Percentiles rank a stretch among this genome's conserved stretches.
phyloP scores from a whole-genome alignment of 2,888 invertebrate species.

The Lycocerus yunnanus region DNA sequence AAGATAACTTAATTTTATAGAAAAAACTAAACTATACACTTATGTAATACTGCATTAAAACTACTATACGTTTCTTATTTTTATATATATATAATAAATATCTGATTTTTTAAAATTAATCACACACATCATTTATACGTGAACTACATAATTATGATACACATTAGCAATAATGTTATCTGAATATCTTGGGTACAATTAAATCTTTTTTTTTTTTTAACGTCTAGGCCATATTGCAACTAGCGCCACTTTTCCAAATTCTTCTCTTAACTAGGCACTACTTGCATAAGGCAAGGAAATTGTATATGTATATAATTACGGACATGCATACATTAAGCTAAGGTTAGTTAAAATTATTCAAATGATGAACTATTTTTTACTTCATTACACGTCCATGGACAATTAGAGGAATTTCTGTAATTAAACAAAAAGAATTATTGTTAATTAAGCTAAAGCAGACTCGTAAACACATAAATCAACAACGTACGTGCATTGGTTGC shows the following conservation, averaged over 20 bases:
- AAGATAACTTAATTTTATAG: constrained; percentile 45
- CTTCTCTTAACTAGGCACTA: constrained; percentile 12
- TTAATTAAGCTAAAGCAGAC: background rate
- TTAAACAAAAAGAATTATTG: constrained; percentile 41
- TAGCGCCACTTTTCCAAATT: constrained; percentile 14
- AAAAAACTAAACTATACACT: constrained; percentile 50
- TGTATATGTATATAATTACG: constrained; percentile 10
- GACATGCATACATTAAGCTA: constrained; percentile 24
- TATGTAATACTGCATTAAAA: constrained; percentile 46
- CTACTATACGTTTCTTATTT: background rate
- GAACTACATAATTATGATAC: constrained; percentile 39
- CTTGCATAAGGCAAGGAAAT: constrained; percentile 20
- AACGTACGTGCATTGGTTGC: background rate
- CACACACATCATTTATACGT: constrained; percentile 39
- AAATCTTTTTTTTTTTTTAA: constrained; percentile 7
- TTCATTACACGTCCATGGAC: constrained; percentile 47
- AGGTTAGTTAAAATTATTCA: constrained; percentile 2
- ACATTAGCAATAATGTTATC: constrained; percentile 12
- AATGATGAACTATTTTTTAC: constrained; percentile 26
- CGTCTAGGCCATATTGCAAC: constrained; percentile 14
- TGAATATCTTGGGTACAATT: constrained; percentile 6
- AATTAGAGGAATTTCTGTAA: constrained; percentile 52
- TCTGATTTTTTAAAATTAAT: constrained; percentile 35
- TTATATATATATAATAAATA: constrained; percentile 39
- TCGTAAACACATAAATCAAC: background rate